Percentiles rank a stretch among this genome's conserved stretches.
phyloP scores from a whole-genome alignment of 2,797 vertebrate species.

The Muscicapa striata region DNA sequence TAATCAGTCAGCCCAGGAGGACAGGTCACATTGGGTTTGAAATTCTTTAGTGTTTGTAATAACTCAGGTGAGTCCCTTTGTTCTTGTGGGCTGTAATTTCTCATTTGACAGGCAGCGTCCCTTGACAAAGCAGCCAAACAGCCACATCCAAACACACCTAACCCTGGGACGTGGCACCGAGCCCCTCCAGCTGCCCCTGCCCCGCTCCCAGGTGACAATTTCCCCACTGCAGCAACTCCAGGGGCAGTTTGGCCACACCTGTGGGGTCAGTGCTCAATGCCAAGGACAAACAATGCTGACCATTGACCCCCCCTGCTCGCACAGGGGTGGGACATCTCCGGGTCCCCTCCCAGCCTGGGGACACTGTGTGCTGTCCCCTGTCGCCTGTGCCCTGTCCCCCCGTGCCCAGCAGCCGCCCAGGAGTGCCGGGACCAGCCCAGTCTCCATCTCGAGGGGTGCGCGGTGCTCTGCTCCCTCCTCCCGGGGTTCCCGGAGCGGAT shows the following conservation, averaged over 20 bases:
- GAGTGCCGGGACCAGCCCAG: accelerated
- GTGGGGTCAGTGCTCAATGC: accelerated
- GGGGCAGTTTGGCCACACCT: background rate
- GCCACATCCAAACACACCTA: background rate
- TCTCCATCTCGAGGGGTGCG: background rate
- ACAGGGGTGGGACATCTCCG: accelerated
- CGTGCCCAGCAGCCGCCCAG: background rate
- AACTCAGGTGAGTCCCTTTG: conserved; percentile 61
- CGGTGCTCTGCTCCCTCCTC: background rate
- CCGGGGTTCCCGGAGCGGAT: background rate
- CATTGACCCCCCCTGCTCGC: accelerated
- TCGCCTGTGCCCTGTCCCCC: too few species aligned
- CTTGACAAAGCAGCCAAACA: background rate
- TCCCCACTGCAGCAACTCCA: background rate
- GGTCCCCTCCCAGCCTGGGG: background rate
- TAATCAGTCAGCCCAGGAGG: background rate
- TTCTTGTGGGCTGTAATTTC: conserved; percentile 7
- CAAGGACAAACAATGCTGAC: accelerated
- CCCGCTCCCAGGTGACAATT: accelerated
- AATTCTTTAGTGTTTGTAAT: background rate
- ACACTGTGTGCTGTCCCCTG: background rate
- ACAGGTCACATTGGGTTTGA: background rate
- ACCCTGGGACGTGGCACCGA: accelerated
- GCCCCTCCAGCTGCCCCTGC: too few species aligned
- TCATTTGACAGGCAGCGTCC: background rate